Conservation (phyloP, 2,888 invertebrate species). For the Himalopsyche japonica region DNA sequence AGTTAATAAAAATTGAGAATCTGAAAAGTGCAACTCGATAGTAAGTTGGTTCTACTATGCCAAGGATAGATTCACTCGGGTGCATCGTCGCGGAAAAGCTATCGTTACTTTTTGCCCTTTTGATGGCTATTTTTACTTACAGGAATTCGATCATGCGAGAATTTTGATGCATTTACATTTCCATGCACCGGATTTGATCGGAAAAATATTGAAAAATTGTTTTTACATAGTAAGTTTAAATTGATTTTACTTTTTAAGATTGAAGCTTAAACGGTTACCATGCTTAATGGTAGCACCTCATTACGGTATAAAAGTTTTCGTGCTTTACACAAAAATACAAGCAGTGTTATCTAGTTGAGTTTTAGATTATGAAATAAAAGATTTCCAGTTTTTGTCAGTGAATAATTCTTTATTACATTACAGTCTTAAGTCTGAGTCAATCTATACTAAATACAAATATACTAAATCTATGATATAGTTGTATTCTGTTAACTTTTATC, state of each 20-base stretch:
- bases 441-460: too few relatives aligned
- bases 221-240: neutral
- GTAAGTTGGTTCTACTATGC: neutral
- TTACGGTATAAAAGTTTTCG: too few relatives aligned
- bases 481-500: too few relatives aligned
- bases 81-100: conserved; percentile 24
- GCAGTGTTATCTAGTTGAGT: too few relatives aligned
- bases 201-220: neutral
- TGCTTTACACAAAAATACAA: too few relatives aligned
- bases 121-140: conserved; percentile 28
- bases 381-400: too few relatives aligned
- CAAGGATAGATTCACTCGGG: conserved; percentile 18
- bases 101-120: conserved; percentile 25
- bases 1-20: conserved; percentile 29
- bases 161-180: conserved; percentile 30
- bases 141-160: conserved; percentile 23
- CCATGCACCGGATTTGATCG: neutral
- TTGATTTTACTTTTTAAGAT: neutral
- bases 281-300: neutral
- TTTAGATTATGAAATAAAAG: too few relatives aligned
- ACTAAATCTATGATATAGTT: too few relatives aligned
- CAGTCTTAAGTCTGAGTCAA: too few relatives aligned
- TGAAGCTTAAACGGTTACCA: neutral
- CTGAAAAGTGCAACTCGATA: conserved; percentile 8
- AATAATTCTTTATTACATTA: too few relatives aligned